phyloP scores from a whole-genome alignment of 2,113 vertebrate species.

The Hyaena hyaena region DNA sequence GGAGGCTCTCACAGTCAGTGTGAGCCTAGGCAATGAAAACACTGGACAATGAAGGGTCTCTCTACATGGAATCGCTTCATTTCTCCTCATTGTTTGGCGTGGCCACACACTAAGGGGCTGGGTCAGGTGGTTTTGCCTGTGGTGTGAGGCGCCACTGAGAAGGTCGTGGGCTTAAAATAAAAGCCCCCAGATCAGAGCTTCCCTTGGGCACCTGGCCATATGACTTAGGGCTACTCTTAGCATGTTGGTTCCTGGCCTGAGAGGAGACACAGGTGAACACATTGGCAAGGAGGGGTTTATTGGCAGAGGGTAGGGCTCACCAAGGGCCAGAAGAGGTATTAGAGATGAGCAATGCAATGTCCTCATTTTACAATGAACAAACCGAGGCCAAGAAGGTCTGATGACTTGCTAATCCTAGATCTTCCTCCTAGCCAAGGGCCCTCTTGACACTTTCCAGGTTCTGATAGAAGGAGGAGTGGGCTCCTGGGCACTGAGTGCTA shows the following conservation, averaged over 20 bases:
- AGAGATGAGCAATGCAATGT: neutral
- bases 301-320: neutral
- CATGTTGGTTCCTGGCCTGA: neutral
- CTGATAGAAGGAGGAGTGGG: neutral
- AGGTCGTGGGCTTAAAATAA: neutral
- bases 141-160: neutral
- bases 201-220: neutral
- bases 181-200: no score
- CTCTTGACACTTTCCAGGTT: neutral
- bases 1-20: neutral
- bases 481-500: neutral
- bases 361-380: neutral
- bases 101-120: fast-evolving
- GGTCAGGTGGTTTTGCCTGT: neutral
- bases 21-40: neutral
- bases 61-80: neutral
- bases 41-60: neutral
- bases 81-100: neutral
- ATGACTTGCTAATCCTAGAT: neutral
- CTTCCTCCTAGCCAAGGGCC: neutral
- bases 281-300: neutral
- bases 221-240: neutral
- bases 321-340: neutral
- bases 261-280: neutral
- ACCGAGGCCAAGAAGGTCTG: neutral